These are phyloP conservation scores for Caiman crocodilus DNA, from an alignment of 2,797 vertebrate genomes.

Conservation along the genomic window DNA sequence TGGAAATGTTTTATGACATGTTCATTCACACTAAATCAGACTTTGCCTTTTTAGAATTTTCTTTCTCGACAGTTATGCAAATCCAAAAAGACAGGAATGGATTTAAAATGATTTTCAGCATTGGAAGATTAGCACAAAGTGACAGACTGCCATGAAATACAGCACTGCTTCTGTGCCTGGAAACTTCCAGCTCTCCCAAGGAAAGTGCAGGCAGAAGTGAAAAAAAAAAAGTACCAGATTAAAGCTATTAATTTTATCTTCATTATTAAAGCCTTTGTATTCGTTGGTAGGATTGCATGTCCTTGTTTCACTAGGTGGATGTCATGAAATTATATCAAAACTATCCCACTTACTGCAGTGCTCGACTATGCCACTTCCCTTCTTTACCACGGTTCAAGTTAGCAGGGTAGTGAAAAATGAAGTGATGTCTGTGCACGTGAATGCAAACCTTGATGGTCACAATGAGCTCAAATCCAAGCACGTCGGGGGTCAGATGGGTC, in stretches of 20 bases:
- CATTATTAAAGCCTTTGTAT: neutral
- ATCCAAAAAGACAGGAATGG: slow-evolving; percentile 75
- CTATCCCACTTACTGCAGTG: accelerated
- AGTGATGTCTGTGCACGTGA: too few relatives aligned
- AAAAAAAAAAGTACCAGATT: slow-evolving; percentile 26
- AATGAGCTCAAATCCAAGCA: neutral
- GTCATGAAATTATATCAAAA: neutral
- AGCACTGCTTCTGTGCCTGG: neutral
- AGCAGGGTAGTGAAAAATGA: too few relatives aligned
- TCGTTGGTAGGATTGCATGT: neutral
- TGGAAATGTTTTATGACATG: slow-evolving; percentile 74
- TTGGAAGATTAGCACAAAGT: slow-evolving; percentile 72
- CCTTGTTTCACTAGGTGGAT: neutral
- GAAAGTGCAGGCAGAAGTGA: slow-evolving; percentile 3
- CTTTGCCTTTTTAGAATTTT: slow-evolving; percentile 67
- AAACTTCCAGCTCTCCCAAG: slow-evolving; percentile 26
- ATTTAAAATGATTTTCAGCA: slow-evolving; percentile 73
- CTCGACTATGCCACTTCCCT: neutral
- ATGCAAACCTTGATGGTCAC: too few relatives aligned
- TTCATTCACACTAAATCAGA: slow-evolving; percentile 78
- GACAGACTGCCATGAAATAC: slow-evolving; percentile 47
- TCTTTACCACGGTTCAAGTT: neutral
- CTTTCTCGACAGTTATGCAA: slow-evolving; percentile 72
- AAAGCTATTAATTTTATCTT: slow-evolving; percentile 53
- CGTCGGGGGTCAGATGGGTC: neutral